A percentile compares a stretch with the other conserved stretches of the same genome.
Conservation (phyloP, 2,888 invertebrate species). For the Thereva nobilitata region DNA sequence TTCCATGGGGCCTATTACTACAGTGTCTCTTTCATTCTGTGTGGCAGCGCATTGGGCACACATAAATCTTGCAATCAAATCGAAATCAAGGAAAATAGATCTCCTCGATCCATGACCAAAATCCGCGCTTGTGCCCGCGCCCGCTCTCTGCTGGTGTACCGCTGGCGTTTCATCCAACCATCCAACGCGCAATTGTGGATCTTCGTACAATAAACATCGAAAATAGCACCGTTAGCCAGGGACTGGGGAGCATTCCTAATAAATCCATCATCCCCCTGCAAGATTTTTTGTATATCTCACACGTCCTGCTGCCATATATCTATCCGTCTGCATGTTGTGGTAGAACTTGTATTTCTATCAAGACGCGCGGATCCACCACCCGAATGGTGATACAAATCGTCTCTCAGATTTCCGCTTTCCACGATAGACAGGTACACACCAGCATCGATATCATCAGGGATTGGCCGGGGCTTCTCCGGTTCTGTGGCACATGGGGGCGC, state of each 20-base stretch:
- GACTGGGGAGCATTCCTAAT: constrained; percentile 39
- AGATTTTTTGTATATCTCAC: constrained; percentile 38
- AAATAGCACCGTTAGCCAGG: constrained; percentile 24
- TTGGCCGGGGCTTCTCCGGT: constrained; percentile 31
- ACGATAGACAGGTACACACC: constrained; percentile 34
- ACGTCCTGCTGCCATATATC: constrained; percentile 27
- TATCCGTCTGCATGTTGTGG: constrained; percentile 29
- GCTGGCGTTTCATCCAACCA: too few relatives aligned
- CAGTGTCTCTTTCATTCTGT: neutral
- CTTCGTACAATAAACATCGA: constrained; percentile 39
- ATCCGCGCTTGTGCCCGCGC: neutral
- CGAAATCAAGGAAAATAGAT: constrained; percentile 19
- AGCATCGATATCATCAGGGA: constrained; percentile 18
- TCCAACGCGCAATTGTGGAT: constrained; percentile 29
- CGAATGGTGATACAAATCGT: constrained; percentile 36
- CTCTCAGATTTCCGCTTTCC: constrained; percentile 37
- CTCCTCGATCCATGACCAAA: constrained; percentile 7
- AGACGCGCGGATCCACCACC: constrained; percentile 14
- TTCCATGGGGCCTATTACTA: neutral
- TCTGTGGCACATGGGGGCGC: constrained; percentile 40
- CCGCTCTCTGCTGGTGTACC: neutral
- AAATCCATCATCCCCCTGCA: constrained; percentile 40
- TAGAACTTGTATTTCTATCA: constrained; percentile 32
- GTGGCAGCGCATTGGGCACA: constrained; percentile 9
- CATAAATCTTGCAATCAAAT: constrained; percentile 23